Evolutionary conservation across 2,888 invertebrate species (phyloP).

Genomic region (Microplitis manilae): DNA sequence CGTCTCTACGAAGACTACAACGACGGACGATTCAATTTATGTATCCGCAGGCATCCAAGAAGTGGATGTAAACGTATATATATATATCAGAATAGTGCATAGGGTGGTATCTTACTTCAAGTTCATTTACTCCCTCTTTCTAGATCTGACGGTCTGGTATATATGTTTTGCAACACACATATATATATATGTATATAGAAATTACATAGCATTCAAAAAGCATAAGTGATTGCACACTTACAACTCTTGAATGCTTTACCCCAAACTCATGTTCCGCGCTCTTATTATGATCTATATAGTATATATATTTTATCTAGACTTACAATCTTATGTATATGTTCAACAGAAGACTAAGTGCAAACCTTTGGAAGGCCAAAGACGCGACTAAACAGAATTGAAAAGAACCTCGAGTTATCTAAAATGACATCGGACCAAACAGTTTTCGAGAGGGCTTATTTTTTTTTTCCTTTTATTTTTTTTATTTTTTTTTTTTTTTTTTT

Average conservation of each 20-base stretch:
- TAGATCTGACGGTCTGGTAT: neutral
- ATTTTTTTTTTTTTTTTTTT: conserved; percentile 16
- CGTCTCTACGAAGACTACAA: neutral
- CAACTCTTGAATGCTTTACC: conserved; percentile 8
- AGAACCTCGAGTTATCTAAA: conserved; percentile 67
- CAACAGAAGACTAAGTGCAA: conserved; percentile 36
- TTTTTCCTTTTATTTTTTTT: conserved; percentile 11
- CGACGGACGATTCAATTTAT: conserved; percentile 23
- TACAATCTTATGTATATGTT: conserved; percentile 10
- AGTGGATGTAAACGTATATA: no score
- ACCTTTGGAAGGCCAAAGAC: conserved; percentile 41
- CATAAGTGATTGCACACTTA: conserved; percentile 41
- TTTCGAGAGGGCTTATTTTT: conserved; percentile 62
- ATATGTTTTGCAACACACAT: no score
- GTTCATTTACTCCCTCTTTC: conserved; percentile 10
- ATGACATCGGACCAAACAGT: conserved; percentile 64
- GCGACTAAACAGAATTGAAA: conserved; percentile 53
- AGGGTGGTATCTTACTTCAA: neutral
- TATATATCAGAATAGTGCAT: no score
- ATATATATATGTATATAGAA: no score
- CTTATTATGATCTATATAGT: conserved; percentile 7
- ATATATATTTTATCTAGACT: conserved; percentile 36
- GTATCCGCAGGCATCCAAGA: conserved; percentile 19
- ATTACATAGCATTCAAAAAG: conserved; percentile 34
- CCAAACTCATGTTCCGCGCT: conserved; percentile 1